These are phyloP conservation scores for Pheosia gnoma DNA, from an alignment of 2,888 invertebrate species.

Conservation along the genomic window DNA sequence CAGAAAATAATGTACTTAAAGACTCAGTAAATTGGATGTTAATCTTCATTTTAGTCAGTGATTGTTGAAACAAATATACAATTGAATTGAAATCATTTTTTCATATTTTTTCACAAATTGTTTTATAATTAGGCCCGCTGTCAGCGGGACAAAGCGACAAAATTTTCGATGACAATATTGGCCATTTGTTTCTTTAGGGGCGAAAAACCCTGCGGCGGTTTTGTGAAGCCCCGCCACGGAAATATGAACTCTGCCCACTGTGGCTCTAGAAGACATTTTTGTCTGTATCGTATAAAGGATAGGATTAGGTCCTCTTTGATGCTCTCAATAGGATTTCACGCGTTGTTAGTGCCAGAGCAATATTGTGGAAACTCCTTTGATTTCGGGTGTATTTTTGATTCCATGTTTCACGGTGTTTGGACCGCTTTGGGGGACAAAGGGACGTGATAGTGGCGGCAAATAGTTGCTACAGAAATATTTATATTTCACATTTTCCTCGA, in stretches of 20 bases:
- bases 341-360: slow-evolving; percentile 78
- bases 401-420: slow-evolving; percentile 70
- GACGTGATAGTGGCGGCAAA: slow-evolving; percentile 27
- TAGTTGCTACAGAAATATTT: too few relatives aligned
- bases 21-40: too few relatives aligned
- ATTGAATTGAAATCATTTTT: background rate
- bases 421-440: slow-evolving; percentile 35
- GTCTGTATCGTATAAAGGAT: slow-evolving; percentile 19
- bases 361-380: slow-evolving; percentile 78
- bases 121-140: slow-evolving; percentile 35
- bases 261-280: slow-evolving; percentile 30
- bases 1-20: too few relatives aligned
- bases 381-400: slow-evolving; percentile 81
- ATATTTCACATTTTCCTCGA: too few relatives aligned
- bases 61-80: too few relatives aligned
- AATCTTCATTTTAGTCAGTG: too few relatives aligned
- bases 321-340: slow-evolving; percentile 81
- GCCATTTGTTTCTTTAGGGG: slow-evolving; percentile 52
- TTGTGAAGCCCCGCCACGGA: slow-evolving; percentile 1
- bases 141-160: slow-evolving; percentile 33
- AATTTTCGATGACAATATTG: slow-evolving; percentile 43
- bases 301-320: slow-evolving; percentile 74
- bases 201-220: slow-evolving; percentile 45
- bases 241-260: slow-evolving; percentile 33
- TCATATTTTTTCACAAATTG: slow-evolving; percentile 18